These are phyloP conservation scores for Lophius piscatorius DNA, from an alignment of 2,113 vertebrate species.

Conservation along the genomic window DNA sequence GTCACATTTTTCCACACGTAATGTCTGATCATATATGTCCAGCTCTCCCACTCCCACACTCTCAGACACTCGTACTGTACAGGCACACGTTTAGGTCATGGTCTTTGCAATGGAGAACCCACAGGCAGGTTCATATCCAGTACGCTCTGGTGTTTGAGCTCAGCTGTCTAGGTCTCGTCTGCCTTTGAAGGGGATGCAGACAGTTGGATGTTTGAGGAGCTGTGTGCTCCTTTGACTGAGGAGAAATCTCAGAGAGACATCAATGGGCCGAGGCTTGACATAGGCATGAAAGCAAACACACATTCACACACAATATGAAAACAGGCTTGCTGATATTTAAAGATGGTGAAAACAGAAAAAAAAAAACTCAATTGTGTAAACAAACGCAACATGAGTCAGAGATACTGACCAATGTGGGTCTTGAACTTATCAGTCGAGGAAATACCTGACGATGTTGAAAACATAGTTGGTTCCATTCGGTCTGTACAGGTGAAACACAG, in stretches of 20 bases:
- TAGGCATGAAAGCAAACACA: constrained; percentile 22
- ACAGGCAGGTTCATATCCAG: constrained; percentile 45
- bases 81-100: constrained; percentile 35
- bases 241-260: constrained; percentile 56
- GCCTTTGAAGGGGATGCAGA: constrained; percentile 65
- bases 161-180: constrained; percentile 54
- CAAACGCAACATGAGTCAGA: constrained; percentile 54
- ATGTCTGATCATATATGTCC: constrained; percentile 11
- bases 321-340: constrained; percentile 16
- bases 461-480: constrained; percentile 34
- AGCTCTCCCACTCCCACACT: constrained; percentile 16
- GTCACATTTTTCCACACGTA: constrained; percentile 24
- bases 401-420: constrained; percentile 35
- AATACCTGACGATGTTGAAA: constrained; percentile 28
- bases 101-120: constrained; percentile 49
- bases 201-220: constrained; percentile 54
- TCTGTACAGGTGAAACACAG: constrained; percentile 38
- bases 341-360: constrained; percentile 1
- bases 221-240: constrained; percentile 33
- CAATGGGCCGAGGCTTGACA: constrained; percentile 47
- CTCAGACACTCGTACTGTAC: not conserved
- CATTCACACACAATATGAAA: constrained; percentile 25
- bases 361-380: constrained; percentile 39
- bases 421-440: constrained; percentile 53
- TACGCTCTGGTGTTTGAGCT: constrained; percentile 35